Base-by-base conservation (phyloP, 2,888 invertebrate species). In the Drosophila austrosaltans region DNA sequence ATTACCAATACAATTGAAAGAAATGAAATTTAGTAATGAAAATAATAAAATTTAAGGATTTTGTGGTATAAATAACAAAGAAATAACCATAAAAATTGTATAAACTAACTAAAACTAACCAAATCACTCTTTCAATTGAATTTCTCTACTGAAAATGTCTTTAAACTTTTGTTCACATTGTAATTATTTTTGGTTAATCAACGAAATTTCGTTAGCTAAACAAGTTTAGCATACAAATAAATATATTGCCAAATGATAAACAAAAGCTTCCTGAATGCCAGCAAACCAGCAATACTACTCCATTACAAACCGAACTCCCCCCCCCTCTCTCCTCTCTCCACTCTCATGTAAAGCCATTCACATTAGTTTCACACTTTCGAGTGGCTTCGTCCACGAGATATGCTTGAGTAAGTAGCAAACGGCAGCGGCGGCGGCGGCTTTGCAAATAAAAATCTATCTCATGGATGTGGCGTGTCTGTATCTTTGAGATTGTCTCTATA, bases 301-400 rank as follows among this genome's bases (percentile, higher is more conserved):
- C 36, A 36, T 8, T 36, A 36, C 36, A 36, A 28, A 2, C 28
- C 28, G 16, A 16, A 28, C 28, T 8, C 36, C 36, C 10, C 36
- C 10, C 20, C 65, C 58, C 59, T 53, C 44, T 12, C 53, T 40
- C 57, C 59, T 32, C 32, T 6, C 32, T 32, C 3, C 3, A 56
- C 70, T 39, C 36, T 72, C 63, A 58, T 61, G 58, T 57, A 30
- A 32, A 20, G 20, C 65, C 40, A 25, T 74, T 73, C 73, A 81
- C 83, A 86, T 72, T 72, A 64, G 72, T 72, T 84, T 81, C 72
- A 87, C 89, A 80, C 89, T 85, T 74, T 72, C 69, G 53, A 71
- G 73, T 67, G 65, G 57, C 71, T 54, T 5, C 28, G 59, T 28
- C 44, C 28, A 63, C 69, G 72, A 71, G 74, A 40, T 64, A 75